Evolutionary conservation across 2,888 invertebrate genomes (phyloP).

Genomic region (Eilema griseolum): DNA sequence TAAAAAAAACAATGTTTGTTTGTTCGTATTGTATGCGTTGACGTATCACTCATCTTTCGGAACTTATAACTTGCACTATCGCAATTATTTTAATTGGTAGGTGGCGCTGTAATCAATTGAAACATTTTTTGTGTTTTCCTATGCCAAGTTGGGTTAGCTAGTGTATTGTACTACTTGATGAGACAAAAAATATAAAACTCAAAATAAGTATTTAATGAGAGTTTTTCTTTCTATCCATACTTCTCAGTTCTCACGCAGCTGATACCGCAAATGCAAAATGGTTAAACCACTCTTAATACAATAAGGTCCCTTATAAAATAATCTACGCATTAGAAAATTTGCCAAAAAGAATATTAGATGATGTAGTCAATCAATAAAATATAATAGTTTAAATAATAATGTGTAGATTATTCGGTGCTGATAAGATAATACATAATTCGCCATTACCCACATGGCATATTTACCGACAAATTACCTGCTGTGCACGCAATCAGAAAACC

Average conservation of each 20-base stretch:
- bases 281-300: background rate
- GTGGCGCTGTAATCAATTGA: too few species aligned
- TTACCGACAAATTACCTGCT: slow-evolving; percentile 39
- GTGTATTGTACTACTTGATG: too few species aligned
- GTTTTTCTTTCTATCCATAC: too few species aligned
- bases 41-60: background rate
- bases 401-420: slow-evolving; percentile 11
- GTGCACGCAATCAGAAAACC: slow-evolving; percentile 52
- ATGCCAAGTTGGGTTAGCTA: too few species aligned
- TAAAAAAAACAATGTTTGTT: background rate
- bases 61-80: too few species aligned
- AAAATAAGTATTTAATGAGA: too few species aligned
- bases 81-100: too few species aligned
- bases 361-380: background rate
- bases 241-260: too few species aligned
- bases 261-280: background rate
- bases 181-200: too few species aligned
- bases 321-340: background rate
- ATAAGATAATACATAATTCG: slow-evolving; percentile 18
- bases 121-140: too few species aligned
- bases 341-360: background rate
- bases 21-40: background rate
- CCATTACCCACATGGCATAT: slow-evolving; percentile 25
- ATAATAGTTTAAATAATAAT: background rate
- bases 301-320: background rate